Percentiles rank a stretch among this genome's conserved stretches.
Conservation (phyloP, 2,797 vertebrate genomes). For the Scyliorhinus canicula region DNA sequence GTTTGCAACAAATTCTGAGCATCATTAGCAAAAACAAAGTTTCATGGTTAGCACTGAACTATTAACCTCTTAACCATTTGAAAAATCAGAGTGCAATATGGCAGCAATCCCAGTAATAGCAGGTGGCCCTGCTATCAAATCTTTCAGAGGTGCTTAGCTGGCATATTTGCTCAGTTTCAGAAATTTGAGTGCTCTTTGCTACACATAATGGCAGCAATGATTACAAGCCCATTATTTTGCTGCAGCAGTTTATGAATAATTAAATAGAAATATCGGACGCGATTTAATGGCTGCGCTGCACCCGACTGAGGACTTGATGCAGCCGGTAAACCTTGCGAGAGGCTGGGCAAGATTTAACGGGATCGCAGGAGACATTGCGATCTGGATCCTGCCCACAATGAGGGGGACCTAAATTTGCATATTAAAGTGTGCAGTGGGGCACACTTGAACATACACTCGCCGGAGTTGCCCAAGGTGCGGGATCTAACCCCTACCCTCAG, state of each 20-base stretch:
- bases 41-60: background rate
- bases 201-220: background rate
- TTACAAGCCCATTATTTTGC: background rate
- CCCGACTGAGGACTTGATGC: too few relatives aligned
- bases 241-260: background rate
- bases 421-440: too few relatives aligned
- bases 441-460: too few relatives aligned
- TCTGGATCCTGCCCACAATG: too few relatives aligned
- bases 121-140: background rate
- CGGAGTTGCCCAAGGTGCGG: too few relatives aligned
- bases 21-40: background rate
- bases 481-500: too few relatives aligned
- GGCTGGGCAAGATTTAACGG: too few relatives aligned
- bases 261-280: background rate
- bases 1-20: background rate
- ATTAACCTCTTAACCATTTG: background rate
- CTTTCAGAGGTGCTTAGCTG: background rate
- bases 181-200: background rate
- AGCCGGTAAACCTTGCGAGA: too few relatives aligned
- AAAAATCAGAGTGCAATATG: background rate
- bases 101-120: background rate
- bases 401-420: too few relatives aligned
- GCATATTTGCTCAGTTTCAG: background rate
- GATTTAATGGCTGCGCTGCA: too few relatives aligned
- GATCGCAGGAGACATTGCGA: too few relatives aligned